phyloP scores from a whole-genome alignment of 2,888 invertebrate species.

The Standfussiana lucernea region DNA sequence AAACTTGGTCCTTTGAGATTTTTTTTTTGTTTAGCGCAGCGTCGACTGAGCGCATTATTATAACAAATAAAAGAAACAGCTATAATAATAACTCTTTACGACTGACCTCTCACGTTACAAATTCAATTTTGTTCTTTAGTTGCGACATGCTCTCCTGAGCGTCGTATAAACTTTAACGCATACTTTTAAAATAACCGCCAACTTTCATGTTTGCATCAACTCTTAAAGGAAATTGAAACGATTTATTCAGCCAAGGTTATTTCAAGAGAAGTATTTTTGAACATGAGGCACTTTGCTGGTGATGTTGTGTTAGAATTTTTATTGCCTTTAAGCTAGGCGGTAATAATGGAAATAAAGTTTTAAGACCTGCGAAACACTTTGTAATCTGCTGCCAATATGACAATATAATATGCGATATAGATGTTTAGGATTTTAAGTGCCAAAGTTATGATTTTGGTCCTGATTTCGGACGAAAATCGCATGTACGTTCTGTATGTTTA shows the following conservation, averaged over 20 bases:
- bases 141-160: slow-evolving; percentile 70
- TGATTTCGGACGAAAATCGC: too few relatives aligned
- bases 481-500: not conserved
- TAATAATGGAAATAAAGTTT: slow-evolving; percentile 57
- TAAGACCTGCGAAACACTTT: slow-evolving; percentile 17
- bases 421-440: too few relatives aligned
- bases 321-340: slow-evolving; percentile 39
- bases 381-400: slow-evolving; percentile 27
- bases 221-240: slow-evolving; percentile 73
- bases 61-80: slow-evolving; percentile 76
- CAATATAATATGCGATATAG: too few relatives aligned
- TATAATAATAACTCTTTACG: slow-evolving; percentile 78
- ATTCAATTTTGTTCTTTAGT: slow-evolving; percentile 82
- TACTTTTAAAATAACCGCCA: slow-evolving; percentile 79
- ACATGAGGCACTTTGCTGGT: slow-evolving; percentile 51
- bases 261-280: slow-evolving; percentile 66
- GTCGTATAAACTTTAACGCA: slow-evolving; percentile 76
- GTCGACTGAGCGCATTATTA: slow-evolving; percentile 71
- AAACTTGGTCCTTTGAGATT: slow-evolving; percentile 65
- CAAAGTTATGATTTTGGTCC: too few relatives aligned
- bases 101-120: slow-evolving; percentile 78
- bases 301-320: slow-evolving; percentile 50
- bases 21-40: slow-evolving; percentile 55
- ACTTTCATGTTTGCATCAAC: slow-evolving; percentile 74
- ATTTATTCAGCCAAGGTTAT: slow-evolving; percentile 66